A percentile compares a stretch with the other conserved stretches of the same genome.
These are phyloP conservation scores for Buceros bicornis DNA, from an alignment of 2,797 vertebrate genomes.

Conservation along the genomic window DNA sequence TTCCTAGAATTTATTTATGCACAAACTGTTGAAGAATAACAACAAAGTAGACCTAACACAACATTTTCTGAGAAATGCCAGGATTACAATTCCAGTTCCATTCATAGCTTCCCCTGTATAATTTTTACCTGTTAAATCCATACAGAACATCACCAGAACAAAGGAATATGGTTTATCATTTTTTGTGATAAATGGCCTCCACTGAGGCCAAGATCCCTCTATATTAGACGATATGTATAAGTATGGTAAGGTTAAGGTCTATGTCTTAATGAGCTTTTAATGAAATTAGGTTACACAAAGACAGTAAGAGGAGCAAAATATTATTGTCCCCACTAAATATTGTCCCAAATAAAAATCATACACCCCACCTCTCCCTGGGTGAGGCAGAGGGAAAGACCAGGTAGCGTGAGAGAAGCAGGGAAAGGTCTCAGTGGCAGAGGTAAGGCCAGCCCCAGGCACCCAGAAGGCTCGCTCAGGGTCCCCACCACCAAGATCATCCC, in stretches of 20 bases:
- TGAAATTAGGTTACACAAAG: background rate
- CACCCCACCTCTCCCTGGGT: no score
- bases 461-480: background rate
- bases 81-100: background rate
- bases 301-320: background rate
- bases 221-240: background rate
- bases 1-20: conserved; percentile 26
- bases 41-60: background rate
- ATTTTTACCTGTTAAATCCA: background rate
- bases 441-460: background rate
- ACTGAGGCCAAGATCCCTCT: background rate
- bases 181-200: background rate
- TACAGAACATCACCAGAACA: background rate
- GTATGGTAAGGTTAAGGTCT: background rate
- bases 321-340: background rate
- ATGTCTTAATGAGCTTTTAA: background rate
- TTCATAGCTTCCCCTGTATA: background rate
- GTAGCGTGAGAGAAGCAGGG: rapidly evolving
- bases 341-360: no score
- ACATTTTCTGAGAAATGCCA: background rate
- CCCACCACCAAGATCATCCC: background rate
- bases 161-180: background rate
- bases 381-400: background rate
- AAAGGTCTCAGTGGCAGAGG: background rate
- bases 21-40: background rate